A percentile compares a stretch with the other conserved stretches of the same genome.
These are phyloP conservation scores for Acanthacorydalis orientalis DNA, from an alignment of 2,888 invertebrate species.

Conservation along the genomic window DNA sequence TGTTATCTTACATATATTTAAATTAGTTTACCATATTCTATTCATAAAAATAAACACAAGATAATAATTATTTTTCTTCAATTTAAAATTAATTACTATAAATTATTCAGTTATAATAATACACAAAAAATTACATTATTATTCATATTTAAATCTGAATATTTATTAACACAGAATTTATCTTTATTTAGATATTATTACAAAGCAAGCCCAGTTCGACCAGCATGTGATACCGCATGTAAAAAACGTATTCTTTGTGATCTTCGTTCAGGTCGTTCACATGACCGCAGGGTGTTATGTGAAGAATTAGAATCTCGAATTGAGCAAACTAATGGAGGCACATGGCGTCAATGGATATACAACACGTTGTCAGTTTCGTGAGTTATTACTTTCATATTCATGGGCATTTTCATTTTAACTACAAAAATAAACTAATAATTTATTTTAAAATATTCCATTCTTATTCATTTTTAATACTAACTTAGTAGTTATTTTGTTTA, in stretches of 20 bases:
- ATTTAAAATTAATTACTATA: too few species aligned
- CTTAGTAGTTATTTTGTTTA: not conserved
- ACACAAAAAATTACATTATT: too few species aligned
- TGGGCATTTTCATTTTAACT: not conserved
- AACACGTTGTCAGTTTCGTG: slow-evolving; percentile 77
- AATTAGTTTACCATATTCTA: too few species aligned
- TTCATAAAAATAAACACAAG: too few species aligned
- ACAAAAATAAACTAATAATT: too few species aligned
- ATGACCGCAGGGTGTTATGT: slow-evolving; percentile 69
- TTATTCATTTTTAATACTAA: not conserved
- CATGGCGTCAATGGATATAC: slow-evolving; percentile 79
- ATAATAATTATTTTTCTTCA: too few species aligned
- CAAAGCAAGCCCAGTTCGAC: slow-evolving; percentile 74
- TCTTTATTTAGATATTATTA: slow-evolving; percentile 54
- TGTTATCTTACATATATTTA: too few species aligned
- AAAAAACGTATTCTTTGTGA: slow-evolving; percentile 75
- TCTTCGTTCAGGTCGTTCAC: slow-evolving; percentile 70
- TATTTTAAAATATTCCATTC: not conserved
- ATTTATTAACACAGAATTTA: not conserved
- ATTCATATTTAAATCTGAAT: too few species aligned
- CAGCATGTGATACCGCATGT: slow-evolving; percentile 69
- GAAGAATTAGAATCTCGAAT: slow-evolving; percentile 70
- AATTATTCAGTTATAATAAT: too few species aligned
- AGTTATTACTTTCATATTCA: slow-evolving; percentile 28
- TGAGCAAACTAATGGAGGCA: slow-evolving; percentile 55